phyloP scores from a whole-genome alignment of 1,140 invertebrate species.

The Orchesella cincta region DNA sequence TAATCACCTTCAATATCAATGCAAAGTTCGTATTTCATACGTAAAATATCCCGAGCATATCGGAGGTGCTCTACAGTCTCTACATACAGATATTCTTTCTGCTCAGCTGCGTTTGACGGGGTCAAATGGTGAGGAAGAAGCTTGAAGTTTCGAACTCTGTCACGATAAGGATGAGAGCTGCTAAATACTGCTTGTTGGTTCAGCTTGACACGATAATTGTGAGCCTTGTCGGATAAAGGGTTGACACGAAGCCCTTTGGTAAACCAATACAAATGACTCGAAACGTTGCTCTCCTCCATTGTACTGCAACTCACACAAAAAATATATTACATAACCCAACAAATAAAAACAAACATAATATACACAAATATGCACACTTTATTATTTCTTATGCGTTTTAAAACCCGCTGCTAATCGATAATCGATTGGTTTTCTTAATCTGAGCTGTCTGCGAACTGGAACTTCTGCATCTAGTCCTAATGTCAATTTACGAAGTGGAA shows the following conservation, averaged over 20 bases:
- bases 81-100: too few species aligned
- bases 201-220: neutral
- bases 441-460: neutral
- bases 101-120: too few species aligned
- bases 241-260: neutral
- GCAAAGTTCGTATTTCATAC: neutral
- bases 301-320: neutral
- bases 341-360: neutral
- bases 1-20: slow-evolving; percentile 1
- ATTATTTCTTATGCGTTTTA: neutral
- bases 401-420: neutral
- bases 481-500: neutral
- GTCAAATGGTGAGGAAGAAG: too few species aligned
- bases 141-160: too few species aligned
- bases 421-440: neutral
- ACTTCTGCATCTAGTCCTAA: too few species aligned
- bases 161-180: too few species aligned
- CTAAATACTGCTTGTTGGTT: too few species aligned
- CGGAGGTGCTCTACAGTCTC: too few species aligned
- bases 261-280: neutral
- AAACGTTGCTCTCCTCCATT: neutral
- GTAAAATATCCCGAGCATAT: too few species aligned
- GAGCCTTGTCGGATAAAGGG: neutral
- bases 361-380: neutral
- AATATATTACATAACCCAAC: neutral